Base-by-base conservation (phyloP, 2,797 vertebrate species). In the Pangasius mekongensis region DNA sequence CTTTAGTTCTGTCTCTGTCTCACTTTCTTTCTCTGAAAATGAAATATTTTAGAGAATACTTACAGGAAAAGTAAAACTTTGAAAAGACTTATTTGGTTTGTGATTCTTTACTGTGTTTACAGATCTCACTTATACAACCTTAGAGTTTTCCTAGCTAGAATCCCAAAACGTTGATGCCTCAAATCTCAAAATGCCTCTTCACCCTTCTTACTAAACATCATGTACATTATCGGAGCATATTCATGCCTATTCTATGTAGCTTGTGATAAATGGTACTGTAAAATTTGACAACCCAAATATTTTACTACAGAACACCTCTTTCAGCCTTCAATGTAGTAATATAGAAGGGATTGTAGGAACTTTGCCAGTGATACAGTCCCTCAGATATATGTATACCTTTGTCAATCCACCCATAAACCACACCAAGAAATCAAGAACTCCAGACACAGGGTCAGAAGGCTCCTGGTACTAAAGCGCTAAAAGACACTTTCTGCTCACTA, bases 271-370 rank as follows among this genome's bases (percentile, higher is more conserved):
- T 30, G 27, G 13, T 49, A 52, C 3, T 24, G 20, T 73, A 10
- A 27, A 24, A 73, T 73, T 39, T 24, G 39, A 47, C 18, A 71
- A 24, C 7, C 71, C 10, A 43, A 47, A 43, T 30, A 27, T 47
- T 74, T 24, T 74, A 74, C 71, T 39, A 73, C 71, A 73, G 71
- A 67, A 39, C 33, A 39, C 67, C 67, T 71, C 33, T 71, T 71
- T 71, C 33, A 39, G 36, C 13, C 73, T 18, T 76, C 47, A 18
- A 54, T 30, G 7, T n/a, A 52, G 27, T 7, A 77, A 30, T 52
- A 52, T 43, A 43, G 20, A 24, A 24, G 54, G 3, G 36, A 39
- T 22, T 71, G 20, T 39, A 47, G 11, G 73, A 47, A 27, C 24
- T 74, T 74, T 47, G 3, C 11, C 24, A 74, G 73, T 74, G 43